A percentile compares a stretch with the other conserved stretches of the same genome.
Evolutionary conservation across 2,113 vertebrate genomes (phyloP).

Genomic region (Lanius ludovicianus): DNA sequence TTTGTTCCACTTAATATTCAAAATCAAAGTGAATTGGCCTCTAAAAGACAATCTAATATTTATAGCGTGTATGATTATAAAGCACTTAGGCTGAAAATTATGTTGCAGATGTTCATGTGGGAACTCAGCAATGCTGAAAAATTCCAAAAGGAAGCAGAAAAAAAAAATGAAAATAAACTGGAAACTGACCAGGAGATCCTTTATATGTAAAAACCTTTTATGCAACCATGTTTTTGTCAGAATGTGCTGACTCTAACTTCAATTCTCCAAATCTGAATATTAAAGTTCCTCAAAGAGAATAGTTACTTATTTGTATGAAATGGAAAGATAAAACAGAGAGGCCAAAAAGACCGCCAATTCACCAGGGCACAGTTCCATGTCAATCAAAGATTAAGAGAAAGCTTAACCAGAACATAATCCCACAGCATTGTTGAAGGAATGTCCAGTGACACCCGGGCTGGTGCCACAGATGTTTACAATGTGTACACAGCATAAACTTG

Average conservation of each 20-base stretch:
- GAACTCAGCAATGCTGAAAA: constrained; percentile 28
- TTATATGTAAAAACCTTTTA: constrained; percentile 53
- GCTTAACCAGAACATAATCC: background rate
- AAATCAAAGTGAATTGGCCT: constrained; percentile 53
- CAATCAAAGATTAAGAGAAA: background rate
- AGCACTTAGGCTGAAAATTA: constrained; percentile 46
- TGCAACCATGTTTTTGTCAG: constrained; percentile 4
- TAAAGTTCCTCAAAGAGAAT: constrained; percentile 34
- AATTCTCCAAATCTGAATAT: constrained; percentile 46
- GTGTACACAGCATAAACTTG: background rate
- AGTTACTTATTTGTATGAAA: constrained; percentile 43
- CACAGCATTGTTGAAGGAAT: background rate
- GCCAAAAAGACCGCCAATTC: background rate
- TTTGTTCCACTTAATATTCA: constrained; percentile 51
- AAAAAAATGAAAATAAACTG: constrained; percentile 60
- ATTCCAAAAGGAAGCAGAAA: constrained; percentile 45
- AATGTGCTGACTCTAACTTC: constrained; percentile 57
- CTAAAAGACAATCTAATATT: constrained; percentile 53
- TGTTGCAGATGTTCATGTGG: constrained; percentile 41
- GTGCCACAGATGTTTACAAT: background rate
- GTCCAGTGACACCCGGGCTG: background rate
- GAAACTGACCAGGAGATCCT: constrained; percentile 51
- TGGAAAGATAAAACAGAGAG: background rate
- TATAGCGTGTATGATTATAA: constrained; percentile 44
- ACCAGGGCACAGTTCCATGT: background rate